These are phyloP conservation scores for Resseliella maxima DNA, from an alignment of 2,888 invertebrate genomes.

Conservation along the genomic window DNA sequence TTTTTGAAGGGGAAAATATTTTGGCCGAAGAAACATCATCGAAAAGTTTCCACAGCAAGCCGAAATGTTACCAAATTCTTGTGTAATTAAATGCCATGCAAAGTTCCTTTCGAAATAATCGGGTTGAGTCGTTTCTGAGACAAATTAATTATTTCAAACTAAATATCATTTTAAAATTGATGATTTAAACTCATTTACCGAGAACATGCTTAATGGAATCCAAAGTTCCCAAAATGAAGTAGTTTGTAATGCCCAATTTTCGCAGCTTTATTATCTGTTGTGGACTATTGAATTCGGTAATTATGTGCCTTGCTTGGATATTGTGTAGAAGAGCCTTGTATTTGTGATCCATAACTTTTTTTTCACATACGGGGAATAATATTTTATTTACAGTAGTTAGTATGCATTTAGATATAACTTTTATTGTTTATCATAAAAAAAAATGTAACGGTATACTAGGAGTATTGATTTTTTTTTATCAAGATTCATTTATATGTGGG, in stretches of 20 bases:
- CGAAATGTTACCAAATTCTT: conserved; percentile 78
- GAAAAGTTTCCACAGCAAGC: conserved; percentile 83
- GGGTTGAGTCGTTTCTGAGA: conserved; percentile 73
- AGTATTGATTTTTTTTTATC: not conserved
- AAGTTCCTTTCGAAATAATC: conserved; percentile 85
- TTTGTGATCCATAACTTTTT: conserved; percentile 89
- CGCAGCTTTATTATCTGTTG: conserved; percentile 79
- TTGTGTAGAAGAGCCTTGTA: conserved; percentile 91
- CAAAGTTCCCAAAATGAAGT: conserved; percentile 83
- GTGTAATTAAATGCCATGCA: conserved; percentile 87
- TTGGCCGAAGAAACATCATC: conserved; percentile 79
- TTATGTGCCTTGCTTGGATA: conserved; percentile 89
- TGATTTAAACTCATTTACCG: conserved; percentile 66
- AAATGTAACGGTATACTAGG: not conserved
- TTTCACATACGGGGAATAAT: too few relatives aligned
- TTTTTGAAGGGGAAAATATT: conserved; percentile 60
- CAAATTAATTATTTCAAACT: not conserved
- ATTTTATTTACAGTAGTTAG: conserved; percentile 18
- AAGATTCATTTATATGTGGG: too few relatives aligned
- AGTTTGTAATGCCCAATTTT: conserved; percentile 88
- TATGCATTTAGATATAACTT: conserved; percentile 68
- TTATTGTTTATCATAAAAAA: not conserved
- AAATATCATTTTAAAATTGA: not conserved
- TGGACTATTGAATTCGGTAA: conserved; percentile 72
- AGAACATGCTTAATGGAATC: conserved; percentile 77